A percentile compares a stretch with the other conserved stretches of the same genome.
Conservation (phyloP, 2,113 vertebrate species). For the Bucco capensis region DNA sequence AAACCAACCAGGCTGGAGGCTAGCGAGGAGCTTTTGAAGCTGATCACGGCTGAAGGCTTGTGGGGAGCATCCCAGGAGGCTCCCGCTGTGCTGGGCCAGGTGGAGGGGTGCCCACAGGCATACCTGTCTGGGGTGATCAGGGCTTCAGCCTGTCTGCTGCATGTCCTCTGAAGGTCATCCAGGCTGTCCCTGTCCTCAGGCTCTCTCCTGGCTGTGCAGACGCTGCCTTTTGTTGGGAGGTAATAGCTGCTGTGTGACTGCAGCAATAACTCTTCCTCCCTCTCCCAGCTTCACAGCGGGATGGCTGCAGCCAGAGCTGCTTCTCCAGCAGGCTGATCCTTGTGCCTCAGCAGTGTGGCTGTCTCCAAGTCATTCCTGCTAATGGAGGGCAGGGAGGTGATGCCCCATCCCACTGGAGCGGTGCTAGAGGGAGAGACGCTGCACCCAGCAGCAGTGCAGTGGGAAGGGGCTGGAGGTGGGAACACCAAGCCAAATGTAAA, state of each 20-base stretch:
- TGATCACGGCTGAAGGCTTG: slow-evolving; percentile 19
- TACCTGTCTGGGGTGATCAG: slow-evolving; percentile 34
- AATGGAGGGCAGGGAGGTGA: background rate
- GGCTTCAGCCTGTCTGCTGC: background rate
- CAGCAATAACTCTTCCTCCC: slow-evolving; percentile 28
- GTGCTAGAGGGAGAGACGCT: rapidly evolving
- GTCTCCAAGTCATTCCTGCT: background rate
- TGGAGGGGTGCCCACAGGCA: background rate
- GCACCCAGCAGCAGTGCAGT: rapidly evolving
- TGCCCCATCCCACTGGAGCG: rapidly evolving
- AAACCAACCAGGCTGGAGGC: background rate
- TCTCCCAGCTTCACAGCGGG: rapidly evolving
- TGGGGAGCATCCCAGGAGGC: background rate
- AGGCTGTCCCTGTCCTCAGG: slow-evolving; percentile 7
- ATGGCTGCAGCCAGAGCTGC: background rate
- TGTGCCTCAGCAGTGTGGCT: background rate
- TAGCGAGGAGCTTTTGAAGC: background rate
- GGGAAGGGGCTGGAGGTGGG: background rate
- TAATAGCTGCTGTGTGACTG: slow-evolving; percentile 11
- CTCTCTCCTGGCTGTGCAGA: background rate
- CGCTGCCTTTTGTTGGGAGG: slow-evolving; percentile 44
- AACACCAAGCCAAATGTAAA: rapidly evolving
- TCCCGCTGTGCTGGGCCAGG: background rate
- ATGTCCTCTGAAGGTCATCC: background rate
- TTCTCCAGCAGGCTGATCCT: background rate